Percentiles rank a stretch among this genome's conserved stretches.
Conservation (phyloP, 2,113 vertebrate genomes). For the Tragulus kanchil region DNA sequence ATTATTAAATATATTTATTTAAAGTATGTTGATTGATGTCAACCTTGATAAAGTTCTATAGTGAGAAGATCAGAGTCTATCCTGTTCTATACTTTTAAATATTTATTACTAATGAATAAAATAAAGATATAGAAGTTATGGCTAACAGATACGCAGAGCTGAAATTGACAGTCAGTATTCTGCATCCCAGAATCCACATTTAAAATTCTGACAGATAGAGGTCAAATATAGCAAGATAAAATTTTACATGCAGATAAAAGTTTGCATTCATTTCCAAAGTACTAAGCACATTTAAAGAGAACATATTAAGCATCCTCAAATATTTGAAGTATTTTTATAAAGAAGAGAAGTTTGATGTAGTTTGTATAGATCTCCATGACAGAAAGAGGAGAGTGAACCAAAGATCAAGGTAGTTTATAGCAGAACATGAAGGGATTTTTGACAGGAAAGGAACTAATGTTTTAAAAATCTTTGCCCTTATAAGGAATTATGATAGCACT, state of each 20-base stretch:
- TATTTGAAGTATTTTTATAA: background rate
- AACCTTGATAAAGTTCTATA: constrained; percentile 9
- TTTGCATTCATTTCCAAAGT: background rate
- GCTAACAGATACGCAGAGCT: background rate
- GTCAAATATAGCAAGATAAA: constrained; percentile 15
- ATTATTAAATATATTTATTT: constrained; percentile 3
- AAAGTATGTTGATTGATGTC: background rate
- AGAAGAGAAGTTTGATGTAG: background rate
- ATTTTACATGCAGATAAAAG: constrained; percentile 39
- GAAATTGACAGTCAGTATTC: background rate
- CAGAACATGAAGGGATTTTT: background rate
- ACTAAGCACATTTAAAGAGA: background rate
- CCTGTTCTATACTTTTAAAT: background rate
- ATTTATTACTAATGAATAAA: background rate
- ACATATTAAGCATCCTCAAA: background rate
- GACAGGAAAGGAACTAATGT: background rate
- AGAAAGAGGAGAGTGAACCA: background rate
- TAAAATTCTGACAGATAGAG: constrained; percentile 27
- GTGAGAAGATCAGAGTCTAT: background rate
- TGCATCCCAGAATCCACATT: background rate
- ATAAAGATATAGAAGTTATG: background rate
- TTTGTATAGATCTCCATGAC: background rate
- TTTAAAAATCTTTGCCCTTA: background rate
- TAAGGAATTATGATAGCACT: background rate
- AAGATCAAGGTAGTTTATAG: background rate